Evolutionary conservation across 1,140 invertebrate genomes (phyloP).

Genomic region (Drosophila kikkawai): DNA sequence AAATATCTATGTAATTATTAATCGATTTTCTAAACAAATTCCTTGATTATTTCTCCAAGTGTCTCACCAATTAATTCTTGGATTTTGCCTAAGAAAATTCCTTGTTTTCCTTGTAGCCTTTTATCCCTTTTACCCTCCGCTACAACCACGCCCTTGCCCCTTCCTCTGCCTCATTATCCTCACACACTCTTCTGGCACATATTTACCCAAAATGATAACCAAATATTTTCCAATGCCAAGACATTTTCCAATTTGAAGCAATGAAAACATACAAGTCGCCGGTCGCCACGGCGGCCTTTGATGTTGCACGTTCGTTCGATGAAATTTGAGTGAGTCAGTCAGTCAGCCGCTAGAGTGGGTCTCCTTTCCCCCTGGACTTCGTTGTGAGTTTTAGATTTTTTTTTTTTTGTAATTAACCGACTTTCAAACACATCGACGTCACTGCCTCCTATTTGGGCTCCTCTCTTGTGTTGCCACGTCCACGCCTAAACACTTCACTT

Average conservation of each 20-base stretch:
- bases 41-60: not conserved
- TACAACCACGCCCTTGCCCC: not conserved
- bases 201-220: constrained; percentile 64
- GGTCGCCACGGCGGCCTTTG: constrained; percentile 40
- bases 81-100: not conserved
- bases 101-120: not conserved
- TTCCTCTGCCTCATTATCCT: constrained; percentile 4
- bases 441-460: constrained; percentile 35
- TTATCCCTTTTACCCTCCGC: not conserved
- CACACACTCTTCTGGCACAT: constrained; percentile 10
- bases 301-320: constrained; percentile 47
- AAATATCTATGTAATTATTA: too few relatives aligned
- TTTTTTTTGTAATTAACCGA: constrained; percentile 80
- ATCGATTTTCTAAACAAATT: not conserved
- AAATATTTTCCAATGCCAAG: constrained; percentile 59
- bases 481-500: constrained; percentile 72
- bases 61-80: not conserved
- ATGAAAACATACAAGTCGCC: constrained; percentile 64
- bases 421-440: constrained; percentile 69
- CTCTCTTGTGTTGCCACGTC: constrained; percentile 48
- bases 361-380: constrained; percentile 15
- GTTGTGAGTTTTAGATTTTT: constrained; percentile 3
- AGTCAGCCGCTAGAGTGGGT: constrained; percentile 45
- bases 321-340: constrained; percentile 71
- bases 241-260: constrained; percentile 66